Conservation (phyloP, 1,140 invertebrate species). For the Trinorchestia longiramus region DNA sequence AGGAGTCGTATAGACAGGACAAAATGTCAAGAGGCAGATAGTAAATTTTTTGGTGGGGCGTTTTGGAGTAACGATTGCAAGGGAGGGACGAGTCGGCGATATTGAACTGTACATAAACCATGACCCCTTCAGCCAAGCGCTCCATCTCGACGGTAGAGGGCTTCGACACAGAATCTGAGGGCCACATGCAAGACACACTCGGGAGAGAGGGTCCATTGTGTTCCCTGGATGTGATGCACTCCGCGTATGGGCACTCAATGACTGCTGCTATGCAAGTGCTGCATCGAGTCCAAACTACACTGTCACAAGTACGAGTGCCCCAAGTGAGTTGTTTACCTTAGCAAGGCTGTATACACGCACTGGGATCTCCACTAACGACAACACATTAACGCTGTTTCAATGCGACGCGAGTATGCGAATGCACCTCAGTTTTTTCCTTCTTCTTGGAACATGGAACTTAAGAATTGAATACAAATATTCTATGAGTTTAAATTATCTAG, state of each 20-base stretch:
- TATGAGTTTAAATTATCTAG: no score
- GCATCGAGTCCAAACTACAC: not conserved
- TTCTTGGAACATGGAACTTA: not conserved
- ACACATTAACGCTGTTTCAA: not conserved
- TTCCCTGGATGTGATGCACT: not conserved
- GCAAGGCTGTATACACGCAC: not conserved
- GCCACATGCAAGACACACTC: conserved; percentile 2
- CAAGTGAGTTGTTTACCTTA: not conserved
- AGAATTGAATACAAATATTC: not conserved
- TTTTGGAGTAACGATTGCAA: conserved; percentile 31
- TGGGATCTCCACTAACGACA: not conserved
- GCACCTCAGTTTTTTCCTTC: not conserved
- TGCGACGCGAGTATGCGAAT: not conserved
- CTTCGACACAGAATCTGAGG: conserved; percentile 4
- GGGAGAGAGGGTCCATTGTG: not conserved
- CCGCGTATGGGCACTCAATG: not conserved
- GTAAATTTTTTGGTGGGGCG: conserved; percentile 51
- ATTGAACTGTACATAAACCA: conserved; percentile 55
- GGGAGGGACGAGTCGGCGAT: conserved; percentile 36
- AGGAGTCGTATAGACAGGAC: conserved; percentile 47
- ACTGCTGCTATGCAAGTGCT: not conserved
- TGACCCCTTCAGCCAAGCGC: conserved; percentile 48
- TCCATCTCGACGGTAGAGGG: conserved; percentile 5
- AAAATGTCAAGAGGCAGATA: conserved; percentile 54
- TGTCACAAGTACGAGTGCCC: not conserved